Evolutionary conservation across 1,140 invertebrate genomes (phyloP).

Genomic region (Dinothrombium tinctorium): DNA sequence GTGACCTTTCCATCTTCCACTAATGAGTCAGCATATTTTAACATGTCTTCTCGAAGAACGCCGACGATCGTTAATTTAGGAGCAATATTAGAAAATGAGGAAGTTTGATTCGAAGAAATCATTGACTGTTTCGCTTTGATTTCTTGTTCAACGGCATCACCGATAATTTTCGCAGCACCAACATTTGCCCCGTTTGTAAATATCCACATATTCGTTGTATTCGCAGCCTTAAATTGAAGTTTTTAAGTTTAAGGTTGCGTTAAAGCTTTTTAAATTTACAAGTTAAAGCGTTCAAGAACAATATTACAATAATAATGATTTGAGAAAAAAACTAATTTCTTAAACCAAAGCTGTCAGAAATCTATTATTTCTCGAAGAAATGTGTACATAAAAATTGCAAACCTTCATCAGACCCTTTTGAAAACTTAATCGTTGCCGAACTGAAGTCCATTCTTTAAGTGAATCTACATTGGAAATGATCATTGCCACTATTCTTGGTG

Average conservation of each 20-base stretch:
- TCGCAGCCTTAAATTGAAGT: slow-evolving; percentile 16
- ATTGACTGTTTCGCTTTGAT: not conserved
- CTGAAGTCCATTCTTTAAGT: slow-evolving; percentile 10
- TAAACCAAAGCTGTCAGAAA: not conserved
- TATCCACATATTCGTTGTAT: slow-evolving; percentile 25
- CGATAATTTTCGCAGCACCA: slow-evolving; percentile 21
- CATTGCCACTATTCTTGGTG: slow-evolving; percentile 16
- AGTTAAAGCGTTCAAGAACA: no score
- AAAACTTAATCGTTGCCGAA: slow-evolving; percentile 14
- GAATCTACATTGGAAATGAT: slow-evolving; percentile 14
- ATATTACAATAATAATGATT: no score
- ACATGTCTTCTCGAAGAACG: slow-evolving; percentile 10
- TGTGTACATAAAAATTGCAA: slow-evolving; percentile 1
- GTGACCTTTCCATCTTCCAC: slow-evolving; percentile 8
- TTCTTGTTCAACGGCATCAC: slow-evolving; percentile 17
- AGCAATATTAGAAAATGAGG: not conserved
- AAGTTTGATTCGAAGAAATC: not conserved
- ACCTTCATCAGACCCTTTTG: slow-evolving; percentile 17
- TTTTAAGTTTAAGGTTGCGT: not conserved
- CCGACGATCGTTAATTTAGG: slow-evolving; percentile 9
- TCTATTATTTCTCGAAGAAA: not conserved
- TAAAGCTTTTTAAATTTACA: not conserved
- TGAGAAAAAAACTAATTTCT: no score
- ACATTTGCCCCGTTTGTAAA: slow-evolving; percentile 22
- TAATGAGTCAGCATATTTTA: slow-evolving; percentile 10